These are phyloP conservation scores for Leptopilina syphax DNA, from an alignment of 2,888 invertebrate genomes.

Conservation along the genomic window DNA sequence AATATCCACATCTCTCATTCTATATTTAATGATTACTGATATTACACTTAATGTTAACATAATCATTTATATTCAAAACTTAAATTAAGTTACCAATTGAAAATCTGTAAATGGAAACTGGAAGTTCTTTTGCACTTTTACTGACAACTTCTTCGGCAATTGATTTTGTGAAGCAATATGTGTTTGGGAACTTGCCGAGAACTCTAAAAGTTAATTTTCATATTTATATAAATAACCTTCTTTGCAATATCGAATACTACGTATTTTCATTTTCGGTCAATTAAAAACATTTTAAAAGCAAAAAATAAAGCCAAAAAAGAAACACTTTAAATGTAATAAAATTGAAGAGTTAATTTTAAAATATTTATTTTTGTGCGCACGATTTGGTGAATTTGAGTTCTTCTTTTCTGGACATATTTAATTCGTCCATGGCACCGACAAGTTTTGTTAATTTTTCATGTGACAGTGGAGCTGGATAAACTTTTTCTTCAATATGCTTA, in stretches of 20 bases:
- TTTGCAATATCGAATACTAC: too few relatives aligned
- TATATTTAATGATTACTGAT: not conserved
- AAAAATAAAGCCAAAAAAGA: too few relatives aligned
- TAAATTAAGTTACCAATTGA: slow-evolving; percentile 82
- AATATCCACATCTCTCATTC: not conserved
- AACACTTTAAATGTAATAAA: too few relatives aligned
- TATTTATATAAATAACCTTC: not conserved
- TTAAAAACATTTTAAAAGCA: too few relatives aligned
- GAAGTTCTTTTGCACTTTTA: slow-evolving; percentile 80
- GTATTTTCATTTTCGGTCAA: too few relatives aligned
- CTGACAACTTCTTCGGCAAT: slow-evolving; percentile 85
- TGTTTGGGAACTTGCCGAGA: slow-evolving; percentile 87
- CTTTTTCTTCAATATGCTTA: slow-evolving; percentile 73
- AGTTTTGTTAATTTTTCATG: slow-evolving; percentile 76
- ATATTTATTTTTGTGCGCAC: slow-evolving; percentile 69
- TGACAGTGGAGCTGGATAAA: slow-evolving; percentile 75
- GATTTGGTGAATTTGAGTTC: slow-evolving; percentile 77
- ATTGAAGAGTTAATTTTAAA: too few relatives aligned
- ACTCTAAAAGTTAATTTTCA: slow-evolving; percentile 41
- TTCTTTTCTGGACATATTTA: slow-evolving; percentile 67
- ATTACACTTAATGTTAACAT: not conserved
- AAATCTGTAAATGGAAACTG: slow-evolving; percentile 88
- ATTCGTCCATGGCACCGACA: slow-evolving; percentile 65
- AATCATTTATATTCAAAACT: not conserved
- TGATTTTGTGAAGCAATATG: slow-evolving; percentile 92